Base-by-base conservation (phyloP, 2,113 vertebrate genomes). In the Phocoena phocoena region DNA sequence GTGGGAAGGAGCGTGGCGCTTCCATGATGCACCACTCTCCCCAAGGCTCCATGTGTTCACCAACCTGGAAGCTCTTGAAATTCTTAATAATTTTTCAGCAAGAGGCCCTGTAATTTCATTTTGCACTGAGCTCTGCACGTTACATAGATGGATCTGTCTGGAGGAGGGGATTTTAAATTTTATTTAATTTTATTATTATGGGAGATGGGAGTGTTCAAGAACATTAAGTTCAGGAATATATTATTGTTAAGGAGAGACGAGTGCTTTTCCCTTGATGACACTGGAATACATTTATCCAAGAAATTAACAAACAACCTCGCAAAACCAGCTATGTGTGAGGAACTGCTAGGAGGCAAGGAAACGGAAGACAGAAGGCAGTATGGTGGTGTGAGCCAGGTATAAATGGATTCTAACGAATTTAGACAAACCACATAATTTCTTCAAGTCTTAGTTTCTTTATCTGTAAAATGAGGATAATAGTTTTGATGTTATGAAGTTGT, bases 171-270 rank as follows among this genome's bases (percentile, higher is more conserved):
- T 94, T 95, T 81, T 76, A n/a, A 53, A n/a, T 62, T 93, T 83
- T 63, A 67, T 83, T 58, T 93, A 5, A 58, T 80, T 95, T 93
- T 74, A 73, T 80, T 87, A 74, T 92, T n/a, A n/a, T 85, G 50
- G 41, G 47, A 92, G 36, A 50, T 85, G 6, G 53, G 68, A 55
- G 6, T 47, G 25, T 95, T 88, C 20, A 94, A 89, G 73, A 89
- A 92, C 53, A 92, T 91, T 21, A 74, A 65, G 25, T 74, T 80
- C 26, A 81, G 50, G n/a, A 76, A 92, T 96, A 89, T 38, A 81
- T 94, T 88, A 38, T 14, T 88, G 28, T 88, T 88, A 80, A 91
- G 88, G 58, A 73, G 50, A 85, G 84, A 85, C 53, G 68, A 31
- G 12, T 50, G 41, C 25, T 94, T 94, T 79, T 58, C 26, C 4